Conservation (phyloP, 2,797 vertebrate genomes). For the Eupleurogrammus muticus region DNA sequence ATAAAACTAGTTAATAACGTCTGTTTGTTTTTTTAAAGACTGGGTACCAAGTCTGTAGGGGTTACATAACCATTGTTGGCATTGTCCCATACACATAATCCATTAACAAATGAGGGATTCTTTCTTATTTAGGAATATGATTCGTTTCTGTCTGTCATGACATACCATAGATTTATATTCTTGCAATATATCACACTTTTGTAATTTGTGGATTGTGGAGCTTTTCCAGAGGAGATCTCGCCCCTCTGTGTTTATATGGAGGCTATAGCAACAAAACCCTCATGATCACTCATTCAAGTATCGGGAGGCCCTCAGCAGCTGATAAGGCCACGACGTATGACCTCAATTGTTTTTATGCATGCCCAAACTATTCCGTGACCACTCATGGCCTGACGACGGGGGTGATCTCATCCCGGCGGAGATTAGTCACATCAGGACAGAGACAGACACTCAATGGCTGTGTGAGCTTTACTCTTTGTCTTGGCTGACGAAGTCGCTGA, state of each 20-base stretch:
- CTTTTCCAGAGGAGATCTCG: not conserved
- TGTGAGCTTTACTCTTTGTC: slow-evolving; percentile 16
- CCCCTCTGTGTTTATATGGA: not conserved
- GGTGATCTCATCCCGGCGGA: slow-evolving; percentile 56
- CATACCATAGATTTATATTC: not conserved
- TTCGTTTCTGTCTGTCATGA: not conserved
- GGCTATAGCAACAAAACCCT: not conserved
- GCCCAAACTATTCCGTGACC: slow-evolving; percentile 40
- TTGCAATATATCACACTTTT: not conserved
- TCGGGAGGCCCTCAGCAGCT: slow-evolving; percentile 21
- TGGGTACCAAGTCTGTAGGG: no score
- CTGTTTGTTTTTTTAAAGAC: no score
- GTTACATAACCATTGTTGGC: no score
- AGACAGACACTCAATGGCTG: slow-evolving; percentile 15
- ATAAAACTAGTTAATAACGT: no score
- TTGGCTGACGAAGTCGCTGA: not conserved
- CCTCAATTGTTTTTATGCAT: slow-evolving; percentile 47
- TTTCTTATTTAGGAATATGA: not conserved
- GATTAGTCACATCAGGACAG: slow-evolving; percentile 40
- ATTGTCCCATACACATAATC: not conserved
- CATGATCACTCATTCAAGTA: slow-evolving; percentile 4
- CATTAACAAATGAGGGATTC: not conserved
- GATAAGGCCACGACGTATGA: slow-evolving; percentile 14
- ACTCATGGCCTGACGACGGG: slow-evolving; percentile 22
- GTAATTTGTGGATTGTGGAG: not conserved